Conservation (phyloP, 1,140 invertebrate genomes). For the Adelges cooleyi region DNA sequence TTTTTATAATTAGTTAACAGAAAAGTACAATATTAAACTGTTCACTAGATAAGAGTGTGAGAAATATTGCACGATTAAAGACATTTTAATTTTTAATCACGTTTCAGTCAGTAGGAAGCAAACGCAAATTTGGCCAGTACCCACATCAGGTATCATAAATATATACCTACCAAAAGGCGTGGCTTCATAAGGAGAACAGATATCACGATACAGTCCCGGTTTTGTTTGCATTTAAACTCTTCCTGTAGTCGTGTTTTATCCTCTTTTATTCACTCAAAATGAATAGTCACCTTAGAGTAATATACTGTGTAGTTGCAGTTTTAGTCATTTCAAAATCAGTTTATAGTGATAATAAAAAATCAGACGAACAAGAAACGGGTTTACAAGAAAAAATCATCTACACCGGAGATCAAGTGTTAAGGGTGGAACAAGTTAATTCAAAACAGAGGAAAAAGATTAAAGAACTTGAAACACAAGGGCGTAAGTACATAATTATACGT, state of each 20-base stretch:
- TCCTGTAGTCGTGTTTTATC: conserved; percentile 5
- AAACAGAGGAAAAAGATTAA: conserved; percentile 30
- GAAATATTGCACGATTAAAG: too few species aligned
- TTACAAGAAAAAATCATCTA: conserved; percentile 25
- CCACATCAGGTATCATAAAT: not conserved
- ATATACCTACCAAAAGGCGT: conserved; percentile 16
- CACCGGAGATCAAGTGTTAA: conserved; percentile 32
- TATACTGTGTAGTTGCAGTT: conserved; percentile 7
- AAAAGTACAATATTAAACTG: too few species aligned
- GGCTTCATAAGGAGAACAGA: not conserved
- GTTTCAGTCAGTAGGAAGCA: not conserved
- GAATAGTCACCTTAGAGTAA: not conserved
- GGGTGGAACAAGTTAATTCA: conserved; percentile 25
- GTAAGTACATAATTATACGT: conserved; percentile 30
- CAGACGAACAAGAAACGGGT: not conserved
- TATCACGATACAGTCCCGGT: conserved; percentile 17
- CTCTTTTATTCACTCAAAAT: conserved; percentile 12
- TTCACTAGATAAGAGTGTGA: too few species aligned
- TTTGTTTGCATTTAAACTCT: conserved; percentile 6
- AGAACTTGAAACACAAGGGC: conserved; percentile 29
- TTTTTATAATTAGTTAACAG: too few species aligned
- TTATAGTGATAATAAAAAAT: too few species aligned
- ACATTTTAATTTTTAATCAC: not conserved
- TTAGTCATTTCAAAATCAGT: not conserved
- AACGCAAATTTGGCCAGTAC: conserved; percentile 12